These are phyloP conservation scores for Alosa sapidissima DNA, from an alignment of 2,797 vertebrate species.

Conservation along the genomic window DNA sequence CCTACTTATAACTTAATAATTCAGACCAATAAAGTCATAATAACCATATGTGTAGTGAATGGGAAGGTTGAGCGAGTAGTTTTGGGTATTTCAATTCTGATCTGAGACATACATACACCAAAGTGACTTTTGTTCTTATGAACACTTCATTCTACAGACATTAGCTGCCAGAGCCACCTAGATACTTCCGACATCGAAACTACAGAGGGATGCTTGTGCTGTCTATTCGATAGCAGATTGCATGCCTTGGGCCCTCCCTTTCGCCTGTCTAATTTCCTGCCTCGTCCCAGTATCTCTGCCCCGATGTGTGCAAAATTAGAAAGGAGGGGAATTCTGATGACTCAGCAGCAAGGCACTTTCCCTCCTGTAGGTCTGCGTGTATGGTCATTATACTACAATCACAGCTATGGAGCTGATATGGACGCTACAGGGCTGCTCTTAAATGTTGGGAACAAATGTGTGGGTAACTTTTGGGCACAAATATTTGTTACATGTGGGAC, in stretches of 20 bases:
- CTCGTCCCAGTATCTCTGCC: slow-evolving; percentile 28
- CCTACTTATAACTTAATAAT: too few relatives aligned
- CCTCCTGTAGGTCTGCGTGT: slow-evolving; percentile 5
- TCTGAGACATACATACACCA: too few relatives aligned
- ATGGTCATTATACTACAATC: slow-evolving; percentile 37
- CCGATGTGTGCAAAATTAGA: slow-evolving; percentile 47
- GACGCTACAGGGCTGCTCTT: not conserved
- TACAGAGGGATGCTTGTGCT: not conserved
- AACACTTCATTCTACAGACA: not conserved
- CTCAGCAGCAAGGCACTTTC: slow-evolving; percentile 44
- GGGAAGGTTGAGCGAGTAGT: too few relatives aligned
- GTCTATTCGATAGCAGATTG: not conserved
- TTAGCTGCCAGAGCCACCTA: too few relatives aligned
- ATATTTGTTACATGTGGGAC: not conserved
- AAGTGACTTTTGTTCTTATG: not conserved
- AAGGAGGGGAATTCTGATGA: slow-evolving; percentile 55
- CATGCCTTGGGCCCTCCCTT: slow-evolving; percentile 16
- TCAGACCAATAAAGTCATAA: too few relatives aligned
- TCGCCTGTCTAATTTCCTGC: slow-evolving; percentile 32
- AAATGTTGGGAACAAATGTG: not conserved
- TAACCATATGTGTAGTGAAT: too few relatives aligned
- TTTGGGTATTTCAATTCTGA: too few relatives aligned
- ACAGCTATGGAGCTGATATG: not conserved
- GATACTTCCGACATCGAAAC: not conserved
- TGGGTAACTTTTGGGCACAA: not conserved